These are phyloP conservation scores for Crocidura indochinensis DNA, from an alignment of 2,797 vertebrate genomes.

Conservation along the genomic window DNA sequence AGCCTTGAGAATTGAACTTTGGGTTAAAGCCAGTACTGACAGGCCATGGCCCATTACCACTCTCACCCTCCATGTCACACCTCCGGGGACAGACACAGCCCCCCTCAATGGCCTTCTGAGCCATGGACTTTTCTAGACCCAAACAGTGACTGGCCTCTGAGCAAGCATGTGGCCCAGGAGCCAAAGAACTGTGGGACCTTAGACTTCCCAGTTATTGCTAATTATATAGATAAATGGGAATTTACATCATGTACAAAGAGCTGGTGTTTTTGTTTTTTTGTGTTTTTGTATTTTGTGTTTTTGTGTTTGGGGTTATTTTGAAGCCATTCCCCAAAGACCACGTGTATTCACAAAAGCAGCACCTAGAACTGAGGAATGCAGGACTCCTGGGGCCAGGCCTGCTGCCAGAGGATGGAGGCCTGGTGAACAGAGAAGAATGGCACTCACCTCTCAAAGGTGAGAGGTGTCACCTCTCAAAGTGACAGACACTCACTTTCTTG, in stretches of 20 bases:
- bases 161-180: neutral
- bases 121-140: neutral
- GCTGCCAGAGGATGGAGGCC: neutral
- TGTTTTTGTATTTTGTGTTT: too few relatives aligned
- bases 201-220: constrained; percentile 80
- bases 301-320: constrained; percentile 74
- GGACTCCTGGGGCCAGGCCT: neutral
- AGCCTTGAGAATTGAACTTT: constrained; percentile 70
- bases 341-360: constrained; percentile 66
- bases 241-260: constrained; percentile 80
- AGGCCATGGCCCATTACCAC: too few relatives aligned
- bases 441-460: too few relatives aligned
- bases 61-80: too few relatives aligned
- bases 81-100: too few relatives aligned
- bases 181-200: neutral
- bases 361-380: neutral
- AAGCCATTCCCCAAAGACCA: constrained; percentile 66
- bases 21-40: constrained; percentile 16
- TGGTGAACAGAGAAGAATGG: too few relatives aligned
- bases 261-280: too few relatives aligned
- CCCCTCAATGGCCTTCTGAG: neutral
- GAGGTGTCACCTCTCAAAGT: too few relatives aligned
- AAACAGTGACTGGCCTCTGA: neutral
- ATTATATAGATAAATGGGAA: constrained; percentile 80
- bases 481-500: too few relatives aligned